A percentile compares a stretch with the other conserved stretches of the same genome.
Conservation (phyloP, 2,797 vertebrate genomes). For the Neosilurus mollespiculum region DNA sequence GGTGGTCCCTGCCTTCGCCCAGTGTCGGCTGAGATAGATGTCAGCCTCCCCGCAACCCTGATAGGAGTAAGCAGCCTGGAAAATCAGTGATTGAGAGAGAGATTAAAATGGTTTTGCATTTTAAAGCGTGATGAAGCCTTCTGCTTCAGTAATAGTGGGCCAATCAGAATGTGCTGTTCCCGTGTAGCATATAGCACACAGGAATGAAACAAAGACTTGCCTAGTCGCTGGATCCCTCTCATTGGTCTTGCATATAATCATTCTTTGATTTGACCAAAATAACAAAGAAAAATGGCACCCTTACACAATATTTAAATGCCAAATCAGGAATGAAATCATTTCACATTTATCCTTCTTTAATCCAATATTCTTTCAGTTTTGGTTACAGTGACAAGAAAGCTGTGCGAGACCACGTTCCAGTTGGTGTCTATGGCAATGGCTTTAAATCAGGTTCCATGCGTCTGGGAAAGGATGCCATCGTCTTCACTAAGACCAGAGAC, state of each 20-base stretch:
- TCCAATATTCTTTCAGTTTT: slow-evolving; percentile 74
- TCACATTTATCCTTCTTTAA: neutral
- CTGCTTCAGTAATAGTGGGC: too few relatives aligned
- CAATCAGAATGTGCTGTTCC: too few relatives aligned
- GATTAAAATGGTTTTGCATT: too few relatives aligned
- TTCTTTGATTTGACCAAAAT: neutral
- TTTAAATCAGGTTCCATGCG: slow-evolving; percentile 99
- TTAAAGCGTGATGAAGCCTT: too few relatives aligned
- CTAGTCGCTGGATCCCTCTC: too few relatives aligned
- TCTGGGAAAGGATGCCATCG: slow-evolving; percentile 87
- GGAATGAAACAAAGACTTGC: too few relatives aligned
- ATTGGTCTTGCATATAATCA: neutral
- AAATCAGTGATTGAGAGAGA: too few relatives aligned
- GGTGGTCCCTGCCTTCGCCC: too few relatives aligned
- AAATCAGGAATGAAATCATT: neutral
- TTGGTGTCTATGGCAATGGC: slow-evolving; percentile 93
- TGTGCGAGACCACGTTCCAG: slow-evolving; percentile 78
- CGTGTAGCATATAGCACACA: too few relatives aligned
- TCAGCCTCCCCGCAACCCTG: too few relatives aligned
- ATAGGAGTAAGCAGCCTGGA: too few relatives aligned
- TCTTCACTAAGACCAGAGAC: slow-evolving; percentile 86
- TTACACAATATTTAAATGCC: neutral
- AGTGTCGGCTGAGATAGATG: too few relatives aligned
- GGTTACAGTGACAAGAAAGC: slow-evolving; percentile 91
- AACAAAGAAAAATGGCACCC: neutral